A percentile compares a stretch with the other conserved stretches of the same genome.
These are phyloP conservation scores for Chloropsis hardwickii DNA, from an alignment of 2,113 vertebrate species.

Conservation along the genomic window DNA sequence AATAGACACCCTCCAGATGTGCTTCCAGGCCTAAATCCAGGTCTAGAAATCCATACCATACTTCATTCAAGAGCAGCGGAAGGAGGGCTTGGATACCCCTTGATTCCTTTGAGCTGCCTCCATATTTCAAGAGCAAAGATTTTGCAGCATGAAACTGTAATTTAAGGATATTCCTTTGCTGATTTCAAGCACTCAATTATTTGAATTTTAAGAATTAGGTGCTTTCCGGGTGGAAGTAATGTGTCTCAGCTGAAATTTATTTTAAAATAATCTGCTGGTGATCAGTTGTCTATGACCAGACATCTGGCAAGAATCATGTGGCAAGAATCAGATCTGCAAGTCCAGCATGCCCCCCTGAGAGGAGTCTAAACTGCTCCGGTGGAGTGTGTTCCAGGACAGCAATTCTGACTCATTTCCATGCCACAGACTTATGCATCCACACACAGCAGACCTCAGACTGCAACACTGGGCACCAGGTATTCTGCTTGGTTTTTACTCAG, in stretches of 20 bases:
- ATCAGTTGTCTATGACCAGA: not conserved
- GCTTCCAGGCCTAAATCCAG: slow-evolving; percentile 12
- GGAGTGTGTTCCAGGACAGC: not conserved
- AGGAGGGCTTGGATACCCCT: not conserved
- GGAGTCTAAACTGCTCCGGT: not conserved
- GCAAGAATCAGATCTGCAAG: not conserved
- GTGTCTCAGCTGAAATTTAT: not conserved
- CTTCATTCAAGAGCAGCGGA: not conserved
- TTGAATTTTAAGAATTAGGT: slow-evolving; percentile 14
- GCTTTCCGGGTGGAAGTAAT: not conserved
- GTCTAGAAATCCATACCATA: not conserved
- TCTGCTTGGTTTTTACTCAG: not conserved
- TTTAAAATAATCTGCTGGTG: not conserved
- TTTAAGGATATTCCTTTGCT: not conserved
- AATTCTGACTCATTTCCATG: not conserved
- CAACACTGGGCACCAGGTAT: not conserved
- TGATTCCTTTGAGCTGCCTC: not conserved
- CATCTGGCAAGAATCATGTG: not conserved
- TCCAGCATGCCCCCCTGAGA: not conserved
- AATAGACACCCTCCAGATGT: not conserved
- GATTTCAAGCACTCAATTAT: not conserved
- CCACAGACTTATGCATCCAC: not conserved
- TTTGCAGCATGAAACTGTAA: not conserved
- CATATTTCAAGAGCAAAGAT: not conserved
- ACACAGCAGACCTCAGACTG: not conserved